These are phyloP conservation scores for Zaprionus inermis DNA, from an alignment of 1,140 invertebrate species.

Conservation along the genomic window DNA sequence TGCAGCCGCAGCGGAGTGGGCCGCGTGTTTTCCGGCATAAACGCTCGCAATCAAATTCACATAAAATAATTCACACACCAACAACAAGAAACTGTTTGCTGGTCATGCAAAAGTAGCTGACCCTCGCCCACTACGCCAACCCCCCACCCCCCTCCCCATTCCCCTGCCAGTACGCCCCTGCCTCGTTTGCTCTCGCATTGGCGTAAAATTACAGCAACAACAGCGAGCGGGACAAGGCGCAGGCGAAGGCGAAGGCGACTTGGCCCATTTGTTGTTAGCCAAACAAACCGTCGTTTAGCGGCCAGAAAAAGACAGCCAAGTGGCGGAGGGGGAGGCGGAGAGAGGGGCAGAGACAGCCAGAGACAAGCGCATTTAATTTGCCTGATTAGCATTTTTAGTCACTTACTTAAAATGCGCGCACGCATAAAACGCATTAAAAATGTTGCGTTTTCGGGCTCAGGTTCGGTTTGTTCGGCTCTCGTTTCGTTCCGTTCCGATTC, in stretches of 20 bases:
- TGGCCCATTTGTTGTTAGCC: conserved; percentile 41
- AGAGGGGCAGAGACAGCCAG: background rate
- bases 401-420: conserved; percentile 70
- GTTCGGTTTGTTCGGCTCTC: conserved; percentile 3
- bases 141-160: background rate
- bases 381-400: conserved; percentile 81
- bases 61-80: conserved; percentile 79
- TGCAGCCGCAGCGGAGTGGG: conserved; percentile 22
- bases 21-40: conserved; percentile 75
- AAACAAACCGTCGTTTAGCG: conserved; percentile 66
- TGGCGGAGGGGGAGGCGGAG: background rate
- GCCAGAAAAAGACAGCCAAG: background rate
- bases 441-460: conserved; percentile 31
- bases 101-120: conserved; percentile 57
- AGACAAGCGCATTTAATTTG: conserved; percentile 72
- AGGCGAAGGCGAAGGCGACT: no score
- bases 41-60: conserved; percentile 79
- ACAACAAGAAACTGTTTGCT: conserved; percentile 68
- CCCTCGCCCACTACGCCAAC: no score
- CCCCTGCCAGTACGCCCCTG: background rate
- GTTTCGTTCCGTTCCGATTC: background rate
- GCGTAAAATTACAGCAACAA: conserved; percentile 55
- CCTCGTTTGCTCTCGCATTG: conserved; percentile 50
- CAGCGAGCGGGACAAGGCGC: no score
- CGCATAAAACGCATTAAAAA: conserved; percentile 81